Conservation (phyloP, 2,797 vertebrate genomes). For the Masticophis lateralis region DNA sequence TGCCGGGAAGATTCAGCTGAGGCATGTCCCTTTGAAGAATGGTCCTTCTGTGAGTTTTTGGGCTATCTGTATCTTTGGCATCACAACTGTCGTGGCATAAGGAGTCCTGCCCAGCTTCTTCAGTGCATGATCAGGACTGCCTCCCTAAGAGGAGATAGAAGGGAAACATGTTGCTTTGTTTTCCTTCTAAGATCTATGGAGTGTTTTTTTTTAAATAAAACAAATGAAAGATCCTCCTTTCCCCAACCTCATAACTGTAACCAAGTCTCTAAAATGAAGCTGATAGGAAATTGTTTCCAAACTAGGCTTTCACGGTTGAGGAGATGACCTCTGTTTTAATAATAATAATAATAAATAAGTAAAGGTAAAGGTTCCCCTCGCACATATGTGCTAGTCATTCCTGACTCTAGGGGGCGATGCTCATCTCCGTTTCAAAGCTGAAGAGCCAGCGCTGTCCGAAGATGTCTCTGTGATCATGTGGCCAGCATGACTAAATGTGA, state of each 20-base stretch:
- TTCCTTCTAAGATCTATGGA: conserved; percentile 13
- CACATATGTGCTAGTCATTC: no score
- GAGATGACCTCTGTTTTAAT: neutral
- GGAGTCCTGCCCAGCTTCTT: conserved; percentile 48
- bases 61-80: conserved; percentile 37
- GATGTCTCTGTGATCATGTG: no score
- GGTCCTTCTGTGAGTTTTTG: conserved; percentile 47
- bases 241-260: neutral
- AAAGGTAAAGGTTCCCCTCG: no score
- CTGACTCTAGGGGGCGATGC: no score
- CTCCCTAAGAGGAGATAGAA: conserved; percentile 44
- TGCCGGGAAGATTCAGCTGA: conserved; percentile 49
- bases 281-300: conserved; percentile 57
- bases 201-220: conserved; percentile 22
- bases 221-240: conserved; percentile 35
- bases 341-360: neutral
- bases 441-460: no score
- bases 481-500: no score
- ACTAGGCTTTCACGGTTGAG: neutral
- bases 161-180: conserved; percentile 53
- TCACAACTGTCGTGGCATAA: conserved; percentile 31
- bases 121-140: conserved; percentile 41
- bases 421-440: no score
- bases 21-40: conserved; percentile 47
- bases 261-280: conserved; percentile 36